A percentile compares a stretch with the other conserved stretches of the same genome.
Evolutionary conservation across 2,888 invertebrate genomes (phyloP).

Genomic region (Hypomecis punctinalis): DNA sequence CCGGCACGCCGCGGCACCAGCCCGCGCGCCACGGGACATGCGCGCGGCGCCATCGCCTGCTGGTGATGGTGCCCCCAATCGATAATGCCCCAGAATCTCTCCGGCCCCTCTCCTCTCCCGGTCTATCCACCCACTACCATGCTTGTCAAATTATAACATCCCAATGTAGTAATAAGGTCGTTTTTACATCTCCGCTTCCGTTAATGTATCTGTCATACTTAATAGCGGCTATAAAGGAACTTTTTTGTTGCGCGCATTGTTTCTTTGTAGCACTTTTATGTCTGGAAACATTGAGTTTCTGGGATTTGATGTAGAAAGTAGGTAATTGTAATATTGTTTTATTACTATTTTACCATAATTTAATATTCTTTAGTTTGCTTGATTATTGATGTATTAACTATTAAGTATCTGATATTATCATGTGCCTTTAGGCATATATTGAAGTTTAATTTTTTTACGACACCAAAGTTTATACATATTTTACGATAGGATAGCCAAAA

Average conservation of each 20-base stretch:
- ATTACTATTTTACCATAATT: constrained; percentile 11
- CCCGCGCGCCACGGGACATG: constrained; percentile 33
- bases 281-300: constrained; percentile 49
- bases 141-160: constrained; percentile 78
- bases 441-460: too few species aligned
- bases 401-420: too few species aligned
- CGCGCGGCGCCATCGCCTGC: constrained; percentile 59
- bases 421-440: too few species aligned
- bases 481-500: too few species aligned
- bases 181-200: constrained; percentile 70
- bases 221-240: constrained; percentile 75
- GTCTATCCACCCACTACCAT: constrained; percentile 56
- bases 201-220: constrained; percentile 70
- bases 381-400: too few species aligned
- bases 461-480: too few species aligned
- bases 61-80: constrained; percentile 77
- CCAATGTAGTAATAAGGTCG: constrained; percentile 77
- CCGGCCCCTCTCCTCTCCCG: constrained; percentile 69
- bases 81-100: constrained; percentile 78
- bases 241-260: constrained; percentile 63
- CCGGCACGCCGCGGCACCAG: constrained; percentile 37
- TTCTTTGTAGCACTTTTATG: constrained; percentile 59
- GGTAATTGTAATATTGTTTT: constrained; percentile 41
- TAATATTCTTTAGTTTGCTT: not conserved
- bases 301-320: constrained; percentile 43